Percentiles rank a stretch among this genome's conserved stretches.
These are phyloP conservation scores for Drosophila aldrichi DNA, from an alignment of 2,888 invertebrate genomes.

Conservation along the genomic window DNA sequence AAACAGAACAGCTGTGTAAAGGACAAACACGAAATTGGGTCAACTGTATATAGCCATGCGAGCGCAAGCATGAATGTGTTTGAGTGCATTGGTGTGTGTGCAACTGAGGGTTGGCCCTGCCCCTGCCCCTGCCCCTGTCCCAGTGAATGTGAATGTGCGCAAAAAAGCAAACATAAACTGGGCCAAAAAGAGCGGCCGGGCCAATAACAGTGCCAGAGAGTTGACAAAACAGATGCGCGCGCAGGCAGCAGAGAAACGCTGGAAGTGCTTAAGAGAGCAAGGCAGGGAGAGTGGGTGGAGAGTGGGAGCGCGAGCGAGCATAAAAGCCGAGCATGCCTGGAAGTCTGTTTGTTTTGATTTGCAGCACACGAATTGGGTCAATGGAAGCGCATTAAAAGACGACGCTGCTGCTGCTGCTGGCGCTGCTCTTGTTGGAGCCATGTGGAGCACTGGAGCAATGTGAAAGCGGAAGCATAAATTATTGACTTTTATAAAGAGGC, in stretches of 20 bases:
- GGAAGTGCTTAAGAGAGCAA: not conserved
- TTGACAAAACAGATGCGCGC: conserved; percentile 36
- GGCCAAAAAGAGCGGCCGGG: conserved; percentile 65
- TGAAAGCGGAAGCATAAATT: conserved; percentile 64
- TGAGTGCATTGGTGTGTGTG: not conserved
- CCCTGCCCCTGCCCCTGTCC: conserved; percentile 32
- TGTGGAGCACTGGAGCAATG: conserved; percentile 18
- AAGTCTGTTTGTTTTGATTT: conserved; percentile 70
- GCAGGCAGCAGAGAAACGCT: conserved; percentile 21
- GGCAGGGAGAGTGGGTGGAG: not conserved
- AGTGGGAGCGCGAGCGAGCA: conserved; percentile 12
- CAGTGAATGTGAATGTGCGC: conserved; percentile 52
- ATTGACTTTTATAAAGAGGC: conserved; percentile 58
- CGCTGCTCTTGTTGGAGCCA: conserved; percentile 21
- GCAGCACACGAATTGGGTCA: conserved; percentile 64
- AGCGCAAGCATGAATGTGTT: conserved; percentile 11
- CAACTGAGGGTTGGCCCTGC: conserved; percentile 58
- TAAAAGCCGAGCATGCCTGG: conserved; percentile 19
- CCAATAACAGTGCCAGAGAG: conserved; percentile 58
- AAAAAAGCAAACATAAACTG: conserved; percentile 39
- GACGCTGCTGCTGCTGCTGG: conserved; percentile 28
- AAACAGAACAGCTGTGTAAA: conserved; percentile 79
- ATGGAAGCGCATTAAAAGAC: conserved; percentile 63
- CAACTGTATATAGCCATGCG: conserved; percentile 70
- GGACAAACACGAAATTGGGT: conserved; percentile 76